A percentile compares a stretch with the other conserved stretches of the same genome.
Conservation (phyloP, 2,797 vertebrate genomes). For the Nannoperca australis region DNA sequence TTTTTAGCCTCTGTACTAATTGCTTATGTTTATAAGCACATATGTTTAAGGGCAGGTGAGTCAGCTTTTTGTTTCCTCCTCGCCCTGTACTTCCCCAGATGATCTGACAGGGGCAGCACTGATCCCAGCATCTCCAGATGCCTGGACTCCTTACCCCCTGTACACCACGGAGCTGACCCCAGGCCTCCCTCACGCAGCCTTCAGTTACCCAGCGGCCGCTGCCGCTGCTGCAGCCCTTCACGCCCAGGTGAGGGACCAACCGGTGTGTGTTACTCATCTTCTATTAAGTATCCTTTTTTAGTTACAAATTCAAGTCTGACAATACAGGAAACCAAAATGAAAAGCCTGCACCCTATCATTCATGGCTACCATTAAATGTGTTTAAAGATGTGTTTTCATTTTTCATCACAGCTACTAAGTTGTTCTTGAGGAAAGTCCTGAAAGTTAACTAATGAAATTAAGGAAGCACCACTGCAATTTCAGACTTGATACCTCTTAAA, state of each 20-base stretch:
- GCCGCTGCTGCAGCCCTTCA: slow-evolving; percentile 95
- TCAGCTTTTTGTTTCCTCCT: slow-evolving; percentile 54
- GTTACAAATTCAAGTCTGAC: neutral
- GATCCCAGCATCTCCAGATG: slow-evolving; percentile 96
- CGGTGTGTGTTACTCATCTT: slow-evolving; percentile 73
- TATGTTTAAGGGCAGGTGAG: slow-evolving; percentile 28
- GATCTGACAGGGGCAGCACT: slow-evolving; percentile 97
- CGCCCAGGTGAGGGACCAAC: slow-evolving; percentile 92
- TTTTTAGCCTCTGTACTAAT: neutral
- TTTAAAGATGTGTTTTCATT: neutral
- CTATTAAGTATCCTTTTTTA: neutral
- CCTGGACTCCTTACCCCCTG: slow-evolving; percentile 97
- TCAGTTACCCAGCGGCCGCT: slow-evolving; percentile 94
- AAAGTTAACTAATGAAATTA: neutral
- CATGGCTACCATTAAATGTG: neutral
- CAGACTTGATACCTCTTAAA: neutral
- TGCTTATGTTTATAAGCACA: neutral
- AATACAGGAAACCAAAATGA: neutral
- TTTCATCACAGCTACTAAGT: neutral
- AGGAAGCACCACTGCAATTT: neutral
- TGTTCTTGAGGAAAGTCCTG: neutral
- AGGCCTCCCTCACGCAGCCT: slow-evolving; percentile 95
- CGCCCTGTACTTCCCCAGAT: slow-evolving; percentile 84
- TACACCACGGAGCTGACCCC: slow-evolving; percentile 97
- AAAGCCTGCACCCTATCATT: neutral